Conservation (phyloP, 2,888 invertebrate genomes). For the Hipparchia semele region DNA sequence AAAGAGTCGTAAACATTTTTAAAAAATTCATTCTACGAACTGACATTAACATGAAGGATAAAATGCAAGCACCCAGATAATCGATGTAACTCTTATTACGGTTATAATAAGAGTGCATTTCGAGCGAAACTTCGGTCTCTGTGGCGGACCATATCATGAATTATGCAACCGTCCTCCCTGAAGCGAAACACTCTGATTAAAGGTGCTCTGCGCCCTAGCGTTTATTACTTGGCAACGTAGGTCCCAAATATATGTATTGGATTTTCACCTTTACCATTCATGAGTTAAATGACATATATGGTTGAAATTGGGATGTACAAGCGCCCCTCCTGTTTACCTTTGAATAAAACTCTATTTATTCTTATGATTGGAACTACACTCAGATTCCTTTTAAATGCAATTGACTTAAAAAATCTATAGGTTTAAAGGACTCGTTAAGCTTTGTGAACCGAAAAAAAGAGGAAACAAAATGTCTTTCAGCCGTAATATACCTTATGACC, state of each 20-base stretch:
- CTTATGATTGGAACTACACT: slow-evolving; percentile 30
- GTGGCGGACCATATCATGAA: slow-evolving; percentile 51
- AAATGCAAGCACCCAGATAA: slow-evolving; percentile 19
- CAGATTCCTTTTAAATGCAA: slow-evolving; percentile 24
- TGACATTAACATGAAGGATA: slow-evolving; percentile 38
- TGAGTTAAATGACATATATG: slow-evolving; percentile 12
- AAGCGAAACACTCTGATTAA: slow-evolving; percentile 50
- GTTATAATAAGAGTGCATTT: slow-evolving; percentile 28
- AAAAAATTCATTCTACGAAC: slow-evolving; percentile 35
- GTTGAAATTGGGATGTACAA: slow-evolving; percentile 3
- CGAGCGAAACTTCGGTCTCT: slow-evolving; percentile 20
- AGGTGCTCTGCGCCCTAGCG: slow-evolving; percentile 43
- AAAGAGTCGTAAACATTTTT: slow-evolving; percentile 34
- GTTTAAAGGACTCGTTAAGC: slow-evolving; percentile 18
- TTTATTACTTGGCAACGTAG: slow-evolving; percentile 38
- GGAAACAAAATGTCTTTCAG: not conserved
- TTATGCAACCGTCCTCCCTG: slow-evolving; percentile 50
- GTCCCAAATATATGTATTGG: slow-evolving; percentile 29
- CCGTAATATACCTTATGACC: not conserved
- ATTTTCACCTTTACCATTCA: slow-evolving; percentile 32
- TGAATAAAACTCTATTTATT: slow-evolving; percentile 34
- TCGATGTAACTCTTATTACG: slow-evolving; percentile 18
- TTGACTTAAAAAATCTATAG: slow-evolving; percentile 21
- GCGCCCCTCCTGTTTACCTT: slow-evolving; percentile 16
- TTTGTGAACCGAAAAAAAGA: slow-evolving; percentile 8